Evolutionary conservation across 2,113 vertebrate species (phyloP).

Genomic region (Psammodynastes pulverulentus): DNA sequence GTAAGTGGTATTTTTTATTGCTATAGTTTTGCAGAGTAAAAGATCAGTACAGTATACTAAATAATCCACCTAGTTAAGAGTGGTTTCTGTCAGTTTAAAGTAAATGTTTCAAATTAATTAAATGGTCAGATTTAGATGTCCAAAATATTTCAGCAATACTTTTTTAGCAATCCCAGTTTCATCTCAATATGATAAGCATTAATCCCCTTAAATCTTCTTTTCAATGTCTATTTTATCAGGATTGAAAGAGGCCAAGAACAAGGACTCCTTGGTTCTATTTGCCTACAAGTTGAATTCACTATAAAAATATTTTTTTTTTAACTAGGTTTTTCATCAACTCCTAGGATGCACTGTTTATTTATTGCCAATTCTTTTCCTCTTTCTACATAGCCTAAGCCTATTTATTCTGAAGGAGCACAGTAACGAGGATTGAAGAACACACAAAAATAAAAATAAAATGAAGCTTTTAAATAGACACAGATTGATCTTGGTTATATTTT

Average conservation of each 20-base stretch:
- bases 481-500: not conserved
- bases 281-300: not conserved
- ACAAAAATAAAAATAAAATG: not conserved
- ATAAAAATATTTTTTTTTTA: not conserved
- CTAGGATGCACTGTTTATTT: not conserved
- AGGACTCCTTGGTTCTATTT: not conserved
- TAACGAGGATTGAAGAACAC: not conserved
- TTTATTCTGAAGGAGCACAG: not conserved
- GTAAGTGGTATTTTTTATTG: conserved; percentile 7
- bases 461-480: not conserved
- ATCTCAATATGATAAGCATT: not conserved
- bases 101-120: not conserved
- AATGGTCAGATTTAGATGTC: not conserved
- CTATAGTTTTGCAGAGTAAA: conserved; percentile 5
- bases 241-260: not conserved
- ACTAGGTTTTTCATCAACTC: not conserved
- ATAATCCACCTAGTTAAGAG: not conserved
- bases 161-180: not conserved
- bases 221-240: not conserved
- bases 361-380: not conserved
- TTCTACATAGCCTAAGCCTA: not conserved
- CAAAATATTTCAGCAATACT: not conserved
- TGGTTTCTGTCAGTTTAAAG: not conserved
- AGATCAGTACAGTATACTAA: not conserved
- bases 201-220: not conserved